Evolutionary conservation across 2,797 vertebrate species (phyloP), one percentile per base, ranked within the genome.

Genomic region (Sphenopsis melanotis): DNA sequence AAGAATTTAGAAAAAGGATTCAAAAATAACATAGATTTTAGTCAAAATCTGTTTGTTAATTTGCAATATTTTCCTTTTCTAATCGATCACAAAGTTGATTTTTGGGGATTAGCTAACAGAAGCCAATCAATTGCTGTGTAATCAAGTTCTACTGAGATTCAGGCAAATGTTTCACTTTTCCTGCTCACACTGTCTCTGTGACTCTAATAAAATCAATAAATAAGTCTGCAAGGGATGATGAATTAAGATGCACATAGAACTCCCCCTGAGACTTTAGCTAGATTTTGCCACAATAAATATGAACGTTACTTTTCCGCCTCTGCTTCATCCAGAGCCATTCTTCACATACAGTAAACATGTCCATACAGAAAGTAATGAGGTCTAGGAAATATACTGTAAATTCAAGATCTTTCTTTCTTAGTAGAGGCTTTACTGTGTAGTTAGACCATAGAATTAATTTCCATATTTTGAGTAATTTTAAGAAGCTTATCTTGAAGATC

Each of bases 191-290:
- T 71, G 22, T 44, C 39, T 77, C 56, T 83, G 18, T 64, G 61
- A 75, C 36, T 83, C 12, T 57, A 89, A 84, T 27, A 79, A 94
- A 87, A 89, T 80, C 37, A 39, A 56, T 70, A 90, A 70, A 77
- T 19, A 71, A 46, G 12, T 80, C 52, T 79, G 24, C 26, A 80
- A 90, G 6, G 29, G 65, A 47, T 83, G 66, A 81, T 72, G 41
- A 89, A 85, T 90, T 70, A 70, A 47, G 70, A 89, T 68, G 34
- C 44, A 15, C 22, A 44, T 30, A 74, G 71, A 82, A 5, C 5
- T 3, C 6, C 49, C 8, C n/a, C n/a, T 2, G 19, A 83, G 60
- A 83, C 57, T 80, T 90, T 66, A 74, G 77, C 24, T 52, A 46
- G 64, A 70, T 80, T 93, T 92, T 92, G 6, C 41, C 64, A 57